These are phyloP conservation scores for Pharmacophagus antenor DNA, from an alignment of 2,888 invertebrate species.

Conservation along the genomic window DNA sequence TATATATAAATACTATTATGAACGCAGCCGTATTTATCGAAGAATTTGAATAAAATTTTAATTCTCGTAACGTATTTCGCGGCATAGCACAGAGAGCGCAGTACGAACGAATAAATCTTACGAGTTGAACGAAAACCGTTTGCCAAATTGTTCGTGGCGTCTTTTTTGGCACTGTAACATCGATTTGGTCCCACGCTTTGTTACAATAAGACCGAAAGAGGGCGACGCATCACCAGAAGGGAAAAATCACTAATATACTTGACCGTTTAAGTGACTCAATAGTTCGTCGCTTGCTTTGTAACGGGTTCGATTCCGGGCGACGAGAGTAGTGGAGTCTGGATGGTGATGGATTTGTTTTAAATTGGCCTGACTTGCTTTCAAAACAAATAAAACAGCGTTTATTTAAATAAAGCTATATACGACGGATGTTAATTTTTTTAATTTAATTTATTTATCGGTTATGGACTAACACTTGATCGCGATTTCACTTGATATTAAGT, in stretches of 20 bases:
- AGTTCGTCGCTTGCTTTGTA: no score
- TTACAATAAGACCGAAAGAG: background rate
- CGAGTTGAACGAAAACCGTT: conserved; percentile 18
- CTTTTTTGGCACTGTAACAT: conserved; percentile 7
- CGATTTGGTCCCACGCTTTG: background rate
- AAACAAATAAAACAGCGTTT: no score
- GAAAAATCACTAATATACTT: background rate
- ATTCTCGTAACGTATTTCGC: conserved; percentile 6
- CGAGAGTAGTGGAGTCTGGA: no score
- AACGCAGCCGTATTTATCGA: background rate
- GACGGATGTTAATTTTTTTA: no score
- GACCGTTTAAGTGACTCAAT: background rate
- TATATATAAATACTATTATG: background rate
- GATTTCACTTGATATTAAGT: no score
- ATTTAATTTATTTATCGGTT: no score
- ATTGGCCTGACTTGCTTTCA: no score
- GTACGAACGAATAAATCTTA: conserved; percentile 15
- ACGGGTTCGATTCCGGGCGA: no score
- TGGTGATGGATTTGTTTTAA: no score
- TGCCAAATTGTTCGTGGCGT: conserved; percentile 19
- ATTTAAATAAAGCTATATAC: no score
- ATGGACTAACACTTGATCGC: no score
- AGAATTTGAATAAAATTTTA: background rate
- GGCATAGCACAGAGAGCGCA: background rate
- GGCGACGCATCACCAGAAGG: no score